A percentile compares a stretch with the other conserved stretches of the same genome.
Conservation (phyloP, 2,113 vertebrate genomes). For the Dascyllus trimaculatus region DNA sequence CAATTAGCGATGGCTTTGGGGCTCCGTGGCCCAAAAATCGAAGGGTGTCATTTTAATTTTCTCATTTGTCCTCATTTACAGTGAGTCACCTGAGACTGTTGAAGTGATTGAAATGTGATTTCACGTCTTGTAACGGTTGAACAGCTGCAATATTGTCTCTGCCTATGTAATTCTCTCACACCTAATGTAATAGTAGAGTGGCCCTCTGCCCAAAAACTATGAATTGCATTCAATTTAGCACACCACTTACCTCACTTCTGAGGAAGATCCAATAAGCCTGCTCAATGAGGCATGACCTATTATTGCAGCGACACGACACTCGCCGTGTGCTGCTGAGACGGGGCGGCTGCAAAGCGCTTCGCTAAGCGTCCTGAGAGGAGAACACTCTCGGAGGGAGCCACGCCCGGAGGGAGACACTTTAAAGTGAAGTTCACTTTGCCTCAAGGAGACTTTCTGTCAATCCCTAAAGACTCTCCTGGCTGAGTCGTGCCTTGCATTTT, state of each 20-base stretch:
- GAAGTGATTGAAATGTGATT: slow-evolving; percentile 70
- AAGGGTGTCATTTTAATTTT: slow-evolving; percentile 66
- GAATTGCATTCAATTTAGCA: slow-evolving; percentile 78
- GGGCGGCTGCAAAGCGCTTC: slow-evolving; percentile 29
- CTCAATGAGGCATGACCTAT: slow-evolving; percentile 80
- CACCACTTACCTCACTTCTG: slow-evolving; percentile 77
- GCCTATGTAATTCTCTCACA: slow-evolving; percentile 70
- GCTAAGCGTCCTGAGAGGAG: slow-evolving; percentile 9
- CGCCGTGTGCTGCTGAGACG: slow-evolving; percentile 50
- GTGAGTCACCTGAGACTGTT: slow-evolving; percentile 58
- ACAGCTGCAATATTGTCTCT: slow-evolving; percentile 69
- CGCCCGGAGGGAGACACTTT: slow-evolving; percentile 22
- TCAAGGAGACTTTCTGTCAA: slow-evolving; percentile 5
- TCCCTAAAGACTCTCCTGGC: not conserved
- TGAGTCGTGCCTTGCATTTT: not conserved
- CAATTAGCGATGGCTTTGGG: slow-evolving; percentile 62
- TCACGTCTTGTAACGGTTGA: slow-evolving; percentile 52
- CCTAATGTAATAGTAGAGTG: slow-evolving; percentile 67
- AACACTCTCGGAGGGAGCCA: not conserved
- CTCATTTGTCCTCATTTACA: slow-evolving; percentile 74
- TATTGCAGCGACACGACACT: slow-evolving; percentile 72
- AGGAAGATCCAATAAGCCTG: slow-evolving; percentile 83
- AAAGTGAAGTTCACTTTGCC: slow-evolving; percentile 39
- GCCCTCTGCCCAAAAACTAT: slow-evolving; percentile 66
- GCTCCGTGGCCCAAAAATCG: slow-evolving; percentile 44